Conservation (phyloP, 1,140 invertebrate genomes). For the Maniola jurtina region DNA sequence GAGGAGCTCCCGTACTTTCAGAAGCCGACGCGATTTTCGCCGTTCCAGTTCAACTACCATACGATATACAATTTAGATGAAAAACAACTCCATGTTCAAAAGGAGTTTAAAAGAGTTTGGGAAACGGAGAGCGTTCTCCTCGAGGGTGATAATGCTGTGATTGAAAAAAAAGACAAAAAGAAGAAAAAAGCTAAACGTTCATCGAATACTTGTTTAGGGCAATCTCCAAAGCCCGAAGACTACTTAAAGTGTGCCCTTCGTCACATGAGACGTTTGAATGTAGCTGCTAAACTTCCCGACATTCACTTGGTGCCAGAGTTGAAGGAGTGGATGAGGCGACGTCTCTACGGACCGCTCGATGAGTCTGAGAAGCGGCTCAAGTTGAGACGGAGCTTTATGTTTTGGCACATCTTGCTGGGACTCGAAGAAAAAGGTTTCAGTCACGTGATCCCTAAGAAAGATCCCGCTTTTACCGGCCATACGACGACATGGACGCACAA, state of each 20-base stretch:
- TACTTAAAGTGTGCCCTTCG: constrained; percentile 62
- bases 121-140: constrained; percentile 63
- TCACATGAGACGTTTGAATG: constrained; percentile 49
- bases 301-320: constrained; percentile 61
- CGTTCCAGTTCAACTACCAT: constrained; percentile 58
- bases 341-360: constrained; percentile 53
- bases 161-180: constrained; percentile 51
- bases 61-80: constrained; percentile 60
- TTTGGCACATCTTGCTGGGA: constrained; percentile 48
- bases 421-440: constrained; percentile 46
- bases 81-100: constrained; percentile 50
- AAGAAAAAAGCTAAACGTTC: constrained; percentile 53
- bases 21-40: constrained; percentile 46
- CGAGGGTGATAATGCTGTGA: constrained; percentile 36
- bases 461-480: constrained; percentile 40
- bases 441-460: constrained; percentile 45
- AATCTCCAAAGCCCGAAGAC: constrained; percentile 53
- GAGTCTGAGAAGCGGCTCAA: constrained; percentile 39
- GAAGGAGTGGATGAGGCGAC: constrained; percentile 65
- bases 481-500: constrained; percentile 61
- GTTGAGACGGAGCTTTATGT: constrained; percentile 45
- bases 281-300: constrained; percentile 62
- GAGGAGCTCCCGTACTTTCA: constrained; percentile 58
- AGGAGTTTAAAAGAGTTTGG: constrained; percentile 63
- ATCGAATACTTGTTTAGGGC: constrained; percentile 55